Evolutionary conservation across 2,797 vertebrate species (phyloP), one percentile per base, ranked within the genome.

Genomic region (Zenarchopterus dispar): DNA sequence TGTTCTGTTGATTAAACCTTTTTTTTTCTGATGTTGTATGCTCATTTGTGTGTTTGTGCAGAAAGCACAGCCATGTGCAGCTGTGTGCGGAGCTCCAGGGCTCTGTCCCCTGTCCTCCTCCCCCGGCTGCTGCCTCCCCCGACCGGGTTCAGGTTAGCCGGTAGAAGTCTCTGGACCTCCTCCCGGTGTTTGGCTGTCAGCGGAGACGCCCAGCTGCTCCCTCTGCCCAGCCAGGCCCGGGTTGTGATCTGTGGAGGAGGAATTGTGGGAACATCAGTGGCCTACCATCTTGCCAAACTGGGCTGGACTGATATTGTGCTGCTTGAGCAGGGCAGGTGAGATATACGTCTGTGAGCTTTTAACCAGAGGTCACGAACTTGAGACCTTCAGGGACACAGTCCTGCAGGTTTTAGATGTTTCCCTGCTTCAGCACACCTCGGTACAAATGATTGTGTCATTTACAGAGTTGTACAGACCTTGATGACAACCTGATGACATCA

Each of bases 231-330:
- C 0, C 94, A 93, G 61, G 95, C 96, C 0, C 95, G 94, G 21
- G 96, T 99, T 55, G 96, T 98, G 61, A 95, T 99, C 86, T 99
- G 97, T 69, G 96, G 97, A 1, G 96, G 96, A 2, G 98, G 97
- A 5, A 93, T 99, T 28, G 91, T 94, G 73, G 97, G 98, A 17
- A 95, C 96, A 0, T 99, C 98, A 0, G 96, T 99, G 62, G 97
- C 98, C 0, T 99, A 98, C 85, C 98, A 99, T 75, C 94, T 99
- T 21, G 94, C 97, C 77, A 97, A 95, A 74, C 91, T 99, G 80
- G 97, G 97, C 1, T 98, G 96, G 97, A 96, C 93, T 39, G 96
- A 98, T 57, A 79, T 99, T 11, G 90, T 99, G 28, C 91, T 99
- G 16, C 85, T 99, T 74, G 98, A 99, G 73, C 98, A 99, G 91